Conservation (phyloP, 1,140 invertebrate species). For the Archivesica marissinica region DNA sequence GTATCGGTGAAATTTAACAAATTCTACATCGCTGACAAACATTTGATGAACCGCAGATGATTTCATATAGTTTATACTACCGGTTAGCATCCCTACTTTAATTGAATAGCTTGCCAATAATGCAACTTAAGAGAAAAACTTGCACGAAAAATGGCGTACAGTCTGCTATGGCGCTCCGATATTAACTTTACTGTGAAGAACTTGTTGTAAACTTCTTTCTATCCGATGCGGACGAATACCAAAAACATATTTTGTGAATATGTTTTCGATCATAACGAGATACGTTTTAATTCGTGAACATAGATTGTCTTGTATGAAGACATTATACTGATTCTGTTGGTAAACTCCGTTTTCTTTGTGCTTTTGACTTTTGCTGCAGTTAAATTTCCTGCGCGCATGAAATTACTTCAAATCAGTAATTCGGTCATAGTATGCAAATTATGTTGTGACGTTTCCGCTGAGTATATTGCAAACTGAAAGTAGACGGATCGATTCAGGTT, state of each 20-base stretch:
- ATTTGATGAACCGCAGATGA: conserved; percentile 28
- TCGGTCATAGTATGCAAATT: conserved; percentile 48
- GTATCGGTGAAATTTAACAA: background rate
- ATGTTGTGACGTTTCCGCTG: conserved; percentile 31
- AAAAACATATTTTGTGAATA: background rate
- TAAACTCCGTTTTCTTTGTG: no score
- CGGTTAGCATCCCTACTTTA: conserved; percentile 19
- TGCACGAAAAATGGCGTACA: conserved; percentile 50
- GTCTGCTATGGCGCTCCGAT: conserved; percentile 43
- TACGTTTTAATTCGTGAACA: no score
- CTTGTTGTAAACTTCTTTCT: background rate
- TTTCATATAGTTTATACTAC: background rate
- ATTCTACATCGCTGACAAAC: background rate
- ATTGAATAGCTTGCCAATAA: background rate
- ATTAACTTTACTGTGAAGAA: conserved; percentile 3
- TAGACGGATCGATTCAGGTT: background rate
- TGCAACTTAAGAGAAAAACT: conserved; percentile 15
- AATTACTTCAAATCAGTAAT: background rate
- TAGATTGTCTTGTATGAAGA: no score
- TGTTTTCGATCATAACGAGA: no score
- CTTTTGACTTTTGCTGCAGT: no score
- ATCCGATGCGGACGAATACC: conserved; percentile 32
- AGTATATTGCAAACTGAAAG: conserved; percentile 25
- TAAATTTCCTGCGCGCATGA: background rate
- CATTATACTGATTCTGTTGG: no score